Base-by-base conservation (phyloP, 2,113 vertebrate species). In the Elaphurus davidianus region DNA sequence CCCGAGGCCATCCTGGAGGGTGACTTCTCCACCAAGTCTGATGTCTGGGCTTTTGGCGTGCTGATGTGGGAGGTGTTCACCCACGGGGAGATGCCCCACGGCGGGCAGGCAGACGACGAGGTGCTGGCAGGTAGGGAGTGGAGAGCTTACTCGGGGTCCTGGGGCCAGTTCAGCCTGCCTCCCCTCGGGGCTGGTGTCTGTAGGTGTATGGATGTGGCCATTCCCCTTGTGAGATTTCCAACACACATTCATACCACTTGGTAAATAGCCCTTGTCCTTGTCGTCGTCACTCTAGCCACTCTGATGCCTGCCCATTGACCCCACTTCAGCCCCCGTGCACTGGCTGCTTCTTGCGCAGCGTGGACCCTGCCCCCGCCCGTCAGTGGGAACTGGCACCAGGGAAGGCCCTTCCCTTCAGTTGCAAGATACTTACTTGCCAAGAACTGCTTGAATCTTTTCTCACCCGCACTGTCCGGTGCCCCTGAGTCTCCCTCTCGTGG, bases 61-160 rank as follows among this genome's bases (percentile, higher is more conserved):
- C 98, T 99, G 81, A 99, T 99, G 99, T 99, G 99, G 99, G 99
- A 99, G 85, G 99, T 99, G 88, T 99, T 99, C 98, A 99, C 98
- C 3, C 99, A 99, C 0, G 99, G 99, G 25, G 99, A 99, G 97
- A 99, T 99, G 99, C 99, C 99, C 1, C 99, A 99, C 50, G 55
- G 98, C 21, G 98, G 99, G 9, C 99, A 99, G 97, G 99, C 98
- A 0, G 99, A 99, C 2, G 99, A 99, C 1, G 99, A 99, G 90
- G 99, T 99, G 55, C 99, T 99, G 90, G 99, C 99, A 99, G 99
- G 99, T 99, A 98, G 97, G 98, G 9, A 12, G 47, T 62, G 3
- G 83, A 86, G 59, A 30, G 36, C 23, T 43, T 62, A 27, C 92
- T 74, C 6, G 12, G 78, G 30, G n/a, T 17, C 28, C 62, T 27